These are phyloP conservation scores for Eufriesea mexicana DNA, from an alignment of 1,140 invertebrate genomes.

Conservation along the genomic window DNA sequence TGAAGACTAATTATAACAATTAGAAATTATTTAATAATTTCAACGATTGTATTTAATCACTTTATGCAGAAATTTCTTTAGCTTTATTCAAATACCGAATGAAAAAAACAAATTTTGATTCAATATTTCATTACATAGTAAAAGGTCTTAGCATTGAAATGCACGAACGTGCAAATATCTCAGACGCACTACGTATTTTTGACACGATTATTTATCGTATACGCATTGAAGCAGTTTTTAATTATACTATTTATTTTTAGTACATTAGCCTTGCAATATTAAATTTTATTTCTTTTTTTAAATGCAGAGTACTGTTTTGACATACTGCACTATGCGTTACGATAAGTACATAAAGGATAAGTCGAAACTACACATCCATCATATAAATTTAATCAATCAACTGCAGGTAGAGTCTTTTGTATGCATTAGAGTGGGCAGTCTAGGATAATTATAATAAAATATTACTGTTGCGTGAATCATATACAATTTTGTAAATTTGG, in stretches of 20 bases:
- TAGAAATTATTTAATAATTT: not conserved
- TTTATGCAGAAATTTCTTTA: not conserved
- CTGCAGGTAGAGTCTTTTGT: conserved; percentile 58
- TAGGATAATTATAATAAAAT: conserved; percentile 68
- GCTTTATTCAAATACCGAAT: conserved; percentile 14
- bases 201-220: conserved; percentile 54
- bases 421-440: conserved; percentile 79
- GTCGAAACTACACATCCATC: conserved; percentile 53
- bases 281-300: too few species aligned
- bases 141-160: not conserved
- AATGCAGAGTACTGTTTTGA: not conserved
- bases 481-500: conserved; percentile 47
- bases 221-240: too few species aligned
- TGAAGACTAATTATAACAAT: conserved; percentile 13
- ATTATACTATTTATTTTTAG: not conserved
- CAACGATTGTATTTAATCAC: not conserved
- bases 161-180: conserved; percentile 22
- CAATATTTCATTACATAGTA: not conserved
- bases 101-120: not conserved
- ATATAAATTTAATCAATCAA: conserved; percentile 59
- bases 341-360: conserved; percentile 48
- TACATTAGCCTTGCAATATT: not conserved
- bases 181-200: conserved; percentile 28
- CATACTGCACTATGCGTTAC: conserved; percentile 49
- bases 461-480: conserved; percentile 42